Percentiles rank a stretch among this genome's conserved stretches.
Conservation (phyloP, 2,113 vertebrate species). For the Microcebus jonahi region DNA sequence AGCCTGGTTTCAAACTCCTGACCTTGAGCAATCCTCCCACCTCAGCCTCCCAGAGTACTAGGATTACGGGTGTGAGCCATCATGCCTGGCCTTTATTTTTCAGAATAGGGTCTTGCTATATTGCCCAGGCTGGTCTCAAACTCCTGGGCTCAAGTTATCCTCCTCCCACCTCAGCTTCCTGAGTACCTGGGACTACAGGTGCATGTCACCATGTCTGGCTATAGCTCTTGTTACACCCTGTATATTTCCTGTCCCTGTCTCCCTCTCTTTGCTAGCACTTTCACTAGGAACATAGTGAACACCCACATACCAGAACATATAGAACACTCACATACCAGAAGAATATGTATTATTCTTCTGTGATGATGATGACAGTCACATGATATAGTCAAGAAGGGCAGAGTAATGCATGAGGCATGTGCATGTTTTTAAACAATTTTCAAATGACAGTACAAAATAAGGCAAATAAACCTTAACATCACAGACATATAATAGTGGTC, state of each 20-base stretch:
- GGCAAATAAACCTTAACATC: not conserved
- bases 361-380: not conserved
- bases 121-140: no score
- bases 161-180: no score
- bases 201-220: no score
- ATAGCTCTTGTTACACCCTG: not conserved
- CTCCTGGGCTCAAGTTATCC: no score
- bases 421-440: not conserved
- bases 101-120: no score
- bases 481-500: no score
- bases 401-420: not conserved
- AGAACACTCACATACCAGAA: not conserved
- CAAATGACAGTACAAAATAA: not conserved
- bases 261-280: not conserved
- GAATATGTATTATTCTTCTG: not conserved
- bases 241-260: not conserved
- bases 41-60: no score
- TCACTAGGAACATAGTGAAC: not conserved
- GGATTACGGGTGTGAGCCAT: no score
- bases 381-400: not conserved
- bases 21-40: no score
- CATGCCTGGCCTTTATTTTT: no score
- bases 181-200: no score
- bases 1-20: no score
- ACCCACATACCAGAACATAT: not conserved